A percentile compares a stretch with the other conserved stretches of the same genome.
Evolutionary conservation across 2,113 vertebrate genomes (phyloP).

Genomic region (Suncus etruscus): DNA sequence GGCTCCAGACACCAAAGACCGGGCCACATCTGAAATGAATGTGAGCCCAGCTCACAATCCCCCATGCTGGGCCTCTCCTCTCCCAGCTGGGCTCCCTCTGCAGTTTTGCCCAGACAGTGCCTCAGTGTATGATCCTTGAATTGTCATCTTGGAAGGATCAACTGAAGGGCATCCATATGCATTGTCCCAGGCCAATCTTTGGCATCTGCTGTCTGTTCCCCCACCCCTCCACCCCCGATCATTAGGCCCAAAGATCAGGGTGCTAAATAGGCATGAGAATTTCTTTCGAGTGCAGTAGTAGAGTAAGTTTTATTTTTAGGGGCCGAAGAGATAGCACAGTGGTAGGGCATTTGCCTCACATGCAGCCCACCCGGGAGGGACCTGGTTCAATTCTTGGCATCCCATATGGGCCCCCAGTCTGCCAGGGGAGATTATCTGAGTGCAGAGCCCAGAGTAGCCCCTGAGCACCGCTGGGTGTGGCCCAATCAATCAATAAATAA

Average conservation of each 20-base stretch:
- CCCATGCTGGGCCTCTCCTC: not conserved
- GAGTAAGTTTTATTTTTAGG: too few relatives aligned
- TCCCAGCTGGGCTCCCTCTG: not conserved
- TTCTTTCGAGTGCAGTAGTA: not conserved
- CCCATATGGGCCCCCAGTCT: too few relatives aligned
- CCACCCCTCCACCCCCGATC: not conserved
- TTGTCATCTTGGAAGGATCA: not conserved
- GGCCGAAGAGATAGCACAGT: too few relatives aligned
- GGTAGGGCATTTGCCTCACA: too few relatives aligned
- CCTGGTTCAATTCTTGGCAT: too few relatives aligned
- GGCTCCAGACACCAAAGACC: not conserved
- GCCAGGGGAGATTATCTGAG: too few relatives aligned
- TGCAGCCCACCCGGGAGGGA: too few relatives aligned
- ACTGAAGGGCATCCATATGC: not conserved
- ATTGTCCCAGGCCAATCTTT: not conserved
- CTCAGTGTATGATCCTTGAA: not conserved
- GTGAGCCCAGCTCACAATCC: not conserved
- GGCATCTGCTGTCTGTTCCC: not conserved
- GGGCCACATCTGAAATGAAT: not conserved
- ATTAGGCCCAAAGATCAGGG: not conserved
- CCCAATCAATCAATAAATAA: too few relatives aligned
- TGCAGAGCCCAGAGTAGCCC: too few relatives aligned
- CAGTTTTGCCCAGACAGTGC: not conserved
- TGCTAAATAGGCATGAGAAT: not conserved
- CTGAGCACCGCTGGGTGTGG: too few relatives aligned